Base-by-base conservation (phyloP, 2,797 vertebrate genomes). In the Sternarchorhynchus goeldii region DNA sequence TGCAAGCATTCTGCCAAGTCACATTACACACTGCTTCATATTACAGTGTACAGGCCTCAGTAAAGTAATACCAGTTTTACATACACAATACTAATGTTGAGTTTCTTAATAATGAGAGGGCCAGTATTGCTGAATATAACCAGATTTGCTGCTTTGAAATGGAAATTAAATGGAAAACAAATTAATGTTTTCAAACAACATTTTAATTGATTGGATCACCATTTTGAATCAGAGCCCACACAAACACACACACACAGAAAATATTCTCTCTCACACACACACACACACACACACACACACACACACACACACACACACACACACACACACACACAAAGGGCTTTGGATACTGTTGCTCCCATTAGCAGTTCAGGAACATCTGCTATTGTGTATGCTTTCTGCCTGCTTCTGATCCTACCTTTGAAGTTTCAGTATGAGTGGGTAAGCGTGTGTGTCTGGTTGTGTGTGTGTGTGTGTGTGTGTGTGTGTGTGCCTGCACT, bases 331-430 rank as follows among this genome's bases (percentile, higher is more conserved):
- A 69, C 60, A 74, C 65, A 64, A 25, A 36, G 45, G 55, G 58
- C 59, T 65, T 58, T 73, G 39, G 59, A 75, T 32, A 55, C 70
- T 80, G 73, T 76, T 71, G 45, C 39, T 77, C 75, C 39, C 39
- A 50, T 74, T 77, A 64, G 34, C 34, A 41, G 60, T 55, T 75
- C 73, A 71, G 25, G 31, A 77, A 81, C 74, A 84, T 73, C 77
- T 79, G 79, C 73, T 78, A 63, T 39, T 75, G 41, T 70, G 78
- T 50, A 58, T 29, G 58, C 50, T 64, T 31, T 45, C 65, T 57
- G 65, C 39, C 72, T 21, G 57, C 62, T 62, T 50, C 78, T 63
- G 64, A 75, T 36, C 39, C 36, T 41, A 45, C 32, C 59, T 69
- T 69, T 69, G 72, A 75, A 67, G 80, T 77, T 41, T 39, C 3